Conservation (phyloP, 2,113 vertebrate genomes). For the Noctilio leporinus region DNA sequence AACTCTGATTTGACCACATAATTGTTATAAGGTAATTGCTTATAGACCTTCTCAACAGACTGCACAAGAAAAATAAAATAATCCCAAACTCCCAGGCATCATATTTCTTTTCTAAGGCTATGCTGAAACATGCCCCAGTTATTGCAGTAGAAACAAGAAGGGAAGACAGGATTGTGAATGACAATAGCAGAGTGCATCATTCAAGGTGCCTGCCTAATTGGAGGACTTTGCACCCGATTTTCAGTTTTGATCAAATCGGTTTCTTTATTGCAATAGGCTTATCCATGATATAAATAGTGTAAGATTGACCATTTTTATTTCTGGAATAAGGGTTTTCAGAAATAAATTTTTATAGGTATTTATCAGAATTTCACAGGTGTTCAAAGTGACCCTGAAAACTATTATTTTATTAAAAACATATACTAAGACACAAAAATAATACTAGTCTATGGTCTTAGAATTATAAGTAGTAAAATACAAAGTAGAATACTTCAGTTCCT, state of each 20-base stretch:
- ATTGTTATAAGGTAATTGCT: not conserved
- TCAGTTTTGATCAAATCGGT: not conserved
- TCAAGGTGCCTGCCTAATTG: not conserved
- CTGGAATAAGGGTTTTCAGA: not conserved
- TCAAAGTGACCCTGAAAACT: not conserved
- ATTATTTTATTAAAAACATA: not conserved
- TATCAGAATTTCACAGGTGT: not conserved
- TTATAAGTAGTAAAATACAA: not conserved
- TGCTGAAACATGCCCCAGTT: not conserved
- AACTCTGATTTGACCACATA: not conserved
- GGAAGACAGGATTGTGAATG: not conserved
- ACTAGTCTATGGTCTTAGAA: not conserved
- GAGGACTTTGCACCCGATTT: not conserved
- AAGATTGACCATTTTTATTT: not conserved
- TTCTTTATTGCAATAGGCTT: not conserved
- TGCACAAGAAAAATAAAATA: not conserved
- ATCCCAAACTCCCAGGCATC: no score
- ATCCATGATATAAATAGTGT: not conserved
- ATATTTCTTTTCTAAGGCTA: not conserved
- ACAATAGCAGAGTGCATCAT: not conserved
- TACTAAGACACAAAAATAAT: not conserved
- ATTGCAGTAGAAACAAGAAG: not conserved
- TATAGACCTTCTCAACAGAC: not conserved
- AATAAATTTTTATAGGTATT: not conserved
- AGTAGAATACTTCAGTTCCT: not conserved